Evolutionary conservation across 2,888 invertebrate species (phyloP).

Genomic region (Drosophila diplacantha): DNA sequence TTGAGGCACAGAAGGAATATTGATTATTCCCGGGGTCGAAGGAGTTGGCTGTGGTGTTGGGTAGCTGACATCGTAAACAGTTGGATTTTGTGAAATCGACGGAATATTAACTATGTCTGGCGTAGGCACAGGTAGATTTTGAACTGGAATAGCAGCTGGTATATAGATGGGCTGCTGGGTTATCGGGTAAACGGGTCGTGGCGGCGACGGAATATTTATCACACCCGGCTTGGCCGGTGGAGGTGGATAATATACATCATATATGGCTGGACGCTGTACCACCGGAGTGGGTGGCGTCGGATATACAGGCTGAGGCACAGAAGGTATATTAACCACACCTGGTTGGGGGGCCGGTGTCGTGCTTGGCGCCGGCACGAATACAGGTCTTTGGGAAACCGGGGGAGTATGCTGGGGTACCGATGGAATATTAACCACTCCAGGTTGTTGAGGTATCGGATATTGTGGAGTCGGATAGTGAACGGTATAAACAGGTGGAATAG

Average conservation of each 20-base stretch:
- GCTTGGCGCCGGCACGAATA: slow-evolving; percentile 31
- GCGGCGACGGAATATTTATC: slow-evolving; percentile 31
- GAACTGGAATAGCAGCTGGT: slow-evolving; percentile 19
- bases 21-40: slow-evolving; percentile 20
- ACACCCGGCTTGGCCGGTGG: slow-evolving; percentile 30
- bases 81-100: slow-evolving; percentile 9
- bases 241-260: slow-evolving; percentile 32
- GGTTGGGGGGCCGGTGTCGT: slow-evolving; percentile 23
- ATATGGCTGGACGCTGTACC: slow-evolving; percentile 29
- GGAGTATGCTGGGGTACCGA: slow-evolving; percentile 24
- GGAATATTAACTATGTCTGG: slow-evolving; percentile 41
- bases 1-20: slow-evolving; percentile 23
- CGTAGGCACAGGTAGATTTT: slow-evolving; percentile 15
- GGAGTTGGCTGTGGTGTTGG: slow-evolving; percentile 14
- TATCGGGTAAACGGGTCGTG: slow-evolving; percentile 20
- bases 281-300: slow-evolving; percentile 21
- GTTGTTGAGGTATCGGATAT: slow-evolving; percentile 8
- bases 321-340: slow-evolving; percentile 40
- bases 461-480: slow-evolving; percentile 26
- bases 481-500: slow-evolving; percentile 10
- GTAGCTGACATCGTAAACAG: slow-evolving; percentile 11
- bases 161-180: slow-evolving; percentile 39
- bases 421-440: slow-evolving; percentile 37
- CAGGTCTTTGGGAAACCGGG: slow-evolving; percentile 24
- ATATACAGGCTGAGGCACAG: slow-evolving; percentile 24